Evolutionary conservation across 2,113 vertebrate genomes (phyloP).

Genomic region (Atherinomorus stipes): DNA sequence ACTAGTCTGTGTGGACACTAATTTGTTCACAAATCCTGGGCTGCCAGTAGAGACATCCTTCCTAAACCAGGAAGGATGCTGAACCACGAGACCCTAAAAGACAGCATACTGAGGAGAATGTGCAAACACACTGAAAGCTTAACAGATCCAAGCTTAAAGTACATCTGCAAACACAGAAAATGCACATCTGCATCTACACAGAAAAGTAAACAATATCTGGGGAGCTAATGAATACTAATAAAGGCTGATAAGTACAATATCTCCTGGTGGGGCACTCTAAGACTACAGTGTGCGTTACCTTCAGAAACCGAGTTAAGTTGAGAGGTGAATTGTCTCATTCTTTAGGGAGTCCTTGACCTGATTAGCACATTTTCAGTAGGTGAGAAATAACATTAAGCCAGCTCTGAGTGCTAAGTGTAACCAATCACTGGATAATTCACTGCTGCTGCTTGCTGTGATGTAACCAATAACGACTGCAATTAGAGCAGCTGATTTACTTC

Average conservation of each 20-base stretch:
- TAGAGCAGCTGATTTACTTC: slow-evolving; percentile 20
- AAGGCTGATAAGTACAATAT: slow-evolving; percentile 45
- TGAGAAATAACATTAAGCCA: slow-evolving; percentile 49
- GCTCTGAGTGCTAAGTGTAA: slow-evolving; percentile 10
- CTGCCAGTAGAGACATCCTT: slow-evolving; percentile 2
- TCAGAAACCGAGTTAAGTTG: slow-evolving; percentile 38
- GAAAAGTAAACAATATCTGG: slow-evolving; percentile 46
- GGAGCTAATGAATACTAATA: slow-evolving; percentile 43
- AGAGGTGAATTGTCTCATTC: slow-evolving; percentile 41
- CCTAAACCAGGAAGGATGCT: neutral
- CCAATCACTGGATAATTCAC: slow-evolving; percentile 31
- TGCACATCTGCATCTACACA: neutral
- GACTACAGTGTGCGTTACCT: slow-evolving; percentile 38
- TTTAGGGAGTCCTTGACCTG: slow-evolving; percentile 56
- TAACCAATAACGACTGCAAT: slow-evolving; percentile 41
- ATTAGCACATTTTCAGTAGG: slow-evolving; percentile 53
- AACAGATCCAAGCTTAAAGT: neutral
- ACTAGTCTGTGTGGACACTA: neutral
- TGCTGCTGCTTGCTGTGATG: slow-evolving; percentile 34
- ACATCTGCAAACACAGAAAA: neutral
- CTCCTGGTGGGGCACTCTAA: slow-evolving; percentile 18
- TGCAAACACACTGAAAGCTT: slow-evolving; percentile 4
- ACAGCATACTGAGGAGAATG: too few relatives aligned
- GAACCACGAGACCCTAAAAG: slow-evolving; percentile 1
- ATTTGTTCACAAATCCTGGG: slow-evolving; percentile 24